Conservation (phyloP, 1,140 invertebrate species). For the Drosophila micromelanica region DNA sequence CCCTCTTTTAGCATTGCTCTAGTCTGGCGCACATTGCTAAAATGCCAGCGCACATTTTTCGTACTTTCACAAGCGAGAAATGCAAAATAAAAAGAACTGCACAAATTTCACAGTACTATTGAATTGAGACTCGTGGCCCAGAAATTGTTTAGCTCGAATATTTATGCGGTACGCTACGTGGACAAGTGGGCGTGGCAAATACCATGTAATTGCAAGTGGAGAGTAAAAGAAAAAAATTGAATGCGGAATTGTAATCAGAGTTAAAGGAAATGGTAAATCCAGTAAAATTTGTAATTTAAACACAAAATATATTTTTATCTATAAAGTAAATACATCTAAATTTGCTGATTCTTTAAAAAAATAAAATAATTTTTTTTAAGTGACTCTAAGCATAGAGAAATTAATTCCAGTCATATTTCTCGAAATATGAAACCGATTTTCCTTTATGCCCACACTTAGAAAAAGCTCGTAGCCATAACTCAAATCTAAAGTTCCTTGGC, state of each 20-base stretch:
- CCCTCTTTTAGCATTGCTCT: slow-evolving; percentile 16
- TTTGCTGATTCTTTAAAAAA: no score
- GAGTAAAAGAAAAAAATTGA: background rate
- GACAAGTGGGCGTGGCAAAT: slow-evolving; percentile 1
- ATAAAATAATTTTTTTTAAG: no score
- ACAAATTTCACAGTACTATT: slow-evolving; percentile 25
- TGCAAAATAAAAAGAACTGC: slow-evolving; percentile 24
- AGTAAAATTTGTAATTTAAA: no score
- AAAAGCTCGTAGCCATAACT: background rate
- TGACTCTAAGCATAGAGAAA: no score
- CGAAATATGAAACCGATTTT: no score
- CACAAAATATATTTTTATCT: no score
- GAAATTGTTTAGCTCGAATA: slow-evolving; percentile 32
- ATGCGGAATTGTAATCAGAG: background rate
- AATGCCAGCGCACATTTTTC: slow-evolving; percentile 70
- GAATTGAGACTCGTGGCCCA: slow-evolving; percentile 37
- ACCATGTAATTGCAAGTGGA: background rate
- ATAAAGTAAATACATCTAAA: no score
- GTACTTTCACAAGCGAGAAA: slow-evolving; percentile 25
- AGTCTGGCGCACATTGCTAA: slow-evolving; percentile 67
- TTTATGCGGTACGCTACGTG: background rate
- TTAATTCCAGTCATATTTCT: no score
- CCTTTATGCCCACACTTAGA: no score
- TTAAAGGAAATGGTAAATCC: no score
- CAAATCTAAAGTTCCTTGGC: background rate